Evolutionary conservation across 2,113 vertebrate species (phyloP).

Genomic region (Leptobrachium leishanense): DNA sequence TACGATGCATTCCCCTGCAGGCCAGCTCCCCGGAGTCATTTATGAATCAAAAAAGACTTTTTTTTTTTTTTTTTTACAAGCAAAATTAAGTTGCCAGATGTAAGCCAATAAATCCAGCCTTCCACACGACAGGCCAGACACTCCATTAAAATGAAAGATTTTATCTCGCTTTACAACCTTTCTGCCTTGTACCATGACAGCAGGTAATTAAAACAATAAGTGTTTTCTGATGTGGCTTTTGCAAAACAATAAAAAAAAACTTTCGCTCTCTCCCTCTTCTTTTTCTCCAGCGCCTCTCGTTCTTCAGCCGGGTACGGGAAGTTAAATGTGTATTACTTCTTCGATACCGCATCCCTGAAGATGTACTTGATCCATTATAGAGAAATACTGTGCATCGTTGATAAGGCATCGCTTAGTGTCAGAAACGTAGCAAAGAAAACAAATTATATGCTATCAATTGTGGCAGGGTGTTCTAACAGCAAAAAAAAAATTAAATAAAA

Average conservation of each 20-base stretch:
- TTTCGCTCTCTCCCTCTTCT: too few species aligned
- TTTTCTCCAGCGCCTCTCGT: neutral
- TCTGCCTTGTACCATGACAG: conserved; percentile 63
- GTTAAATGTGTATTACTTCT: conserved; percentile 17
- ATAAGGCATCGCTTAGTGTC: neutral
- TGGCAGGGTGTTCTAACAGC: neutral
- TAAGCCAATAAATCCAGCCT: conserved; percentile 60
- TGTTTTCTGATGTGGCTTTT: conserved; percentile 68
- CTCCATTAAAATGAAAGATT: conserved; percentile 70
- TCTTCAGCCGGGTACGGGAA: neutral
- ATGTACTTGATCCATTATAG: conserved; percentile 2
- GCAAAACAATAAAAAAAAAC: conserved; percentile 61
- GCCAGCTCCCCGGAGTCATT: conserved; percentile 21
- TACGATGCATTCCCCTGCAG: conserved; percentile 47
- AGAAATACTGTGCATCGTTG: neutral
- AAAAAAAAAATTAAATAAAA: neutral
- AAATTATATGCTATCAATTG: neutral
- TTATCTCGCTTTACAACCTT: conserved; percentile 62
- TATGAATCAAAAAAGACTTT: conserved; percentile 29
- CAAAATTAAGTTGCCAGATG: conserved; percentile 62
- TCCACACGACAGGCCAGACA: conserved; percentile 63
- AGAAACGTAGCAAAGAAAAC: neutral
- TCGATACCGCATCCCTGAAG: conserved; percentile 9
- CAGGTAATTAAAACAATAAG: conserved; percentile 78
- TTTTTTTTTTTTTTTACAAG: conserved; percentile 39